A percentile compares a stretch with the other conserved stretches of the same genome.
Evolutionary conservation across 2,797 vertebrate genomes (phyloP).

Genomic region (Sebastes minor): DNA sequence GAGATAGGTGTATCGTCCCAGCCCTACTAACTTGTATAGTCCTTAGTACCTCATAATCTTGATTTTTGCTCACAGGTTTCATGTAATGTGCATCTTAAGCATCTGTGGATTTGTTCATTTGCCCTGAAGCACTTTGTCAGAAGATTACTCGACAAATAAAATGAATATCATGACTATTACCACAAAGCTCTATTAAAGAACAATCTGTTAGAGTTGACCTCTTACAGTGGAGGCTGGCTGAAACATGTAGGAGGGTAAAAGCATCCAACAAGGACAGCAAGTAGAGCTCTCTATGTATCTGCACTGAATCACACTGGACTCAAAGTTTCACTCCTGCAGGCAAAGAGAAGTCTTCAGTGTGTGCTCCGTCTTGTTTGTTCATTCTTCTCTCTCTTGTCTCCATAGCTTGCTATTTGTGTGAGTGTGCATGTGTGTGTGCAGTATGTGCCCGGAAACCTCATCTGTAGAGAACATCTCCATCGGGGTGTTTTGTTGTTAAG

Average conservation of each 20-base stretch:
- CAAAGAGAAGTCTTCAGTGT: neutral
- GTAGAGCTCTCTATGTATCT: neutral
- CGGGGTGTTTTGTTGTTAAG: constrained; percentile 6
- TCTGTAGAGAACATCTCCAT: neutral
- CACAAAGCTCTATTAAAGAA: neutral
- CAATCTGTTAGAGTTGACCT: neutral
- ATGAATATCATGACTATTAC: neutral
- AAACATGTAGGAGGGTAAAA: neutral
- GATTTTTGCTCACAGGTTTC: neutral
- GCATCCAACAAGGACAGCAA: neutral
- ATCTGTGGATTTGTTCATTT: neutral
- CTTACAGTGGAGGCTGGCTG: neutral
- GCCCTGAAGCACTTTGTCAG: neutral
- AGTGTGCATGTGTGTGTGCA: neutral
- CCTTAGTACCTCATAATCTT: neutral
- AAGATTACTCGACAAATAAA: neutral
- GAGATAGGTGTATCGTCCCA: no score
- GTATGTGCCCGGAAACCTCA: neutral
- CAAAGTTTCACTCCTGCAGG: neutral
- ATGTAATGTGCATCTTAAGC: neutral
- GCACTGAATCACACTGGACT: neutral
- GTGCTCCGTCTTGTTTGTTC: neutral
- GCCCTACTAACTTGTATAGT: neutral
- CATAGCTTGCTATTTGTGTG: neutral
- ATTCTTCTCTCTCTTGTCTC: neutral